Conservation (phyloP, 2,113 vertebrate genomes). For the Aphelocoma coerulescens region DNA sequence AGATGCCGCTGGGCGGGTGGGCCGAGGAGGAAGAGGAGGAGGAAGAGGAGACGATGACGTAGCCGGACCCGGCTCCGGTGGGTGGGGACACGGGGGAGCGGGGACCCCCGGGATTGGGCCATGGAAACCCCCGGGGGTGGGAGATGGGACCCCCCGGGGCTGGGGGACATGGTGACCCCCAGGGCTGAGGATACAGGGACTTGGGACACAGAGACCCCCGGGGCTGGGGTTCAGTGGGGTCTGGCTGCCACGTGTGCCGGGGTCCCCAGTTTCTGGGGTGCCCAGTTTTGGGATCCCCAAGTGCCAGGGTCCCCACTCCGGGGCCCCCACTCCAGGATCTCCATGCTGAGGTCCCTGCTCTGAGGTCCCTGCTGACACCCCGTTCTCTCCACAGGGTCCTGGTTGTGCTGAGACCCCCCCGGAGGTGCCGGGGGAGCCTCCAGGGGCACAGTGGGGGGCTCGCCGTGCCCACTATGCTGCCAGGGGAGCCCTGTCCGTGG, state of each 20-base stretch:
- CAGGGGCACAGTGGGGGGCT: background rate
- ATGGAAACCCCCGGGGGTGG: background rate
- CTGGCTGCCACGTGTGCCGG: accelerated
- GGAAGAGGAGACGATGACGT: background rate
- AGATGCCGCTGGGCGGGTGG: slow-evolving; percentile 88
- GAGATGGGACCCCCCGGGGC: accelerated
- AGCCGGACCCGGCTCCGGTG: background rate
- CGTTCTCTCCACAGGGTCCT: background rate
- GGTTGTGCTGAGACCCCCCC: background rate
- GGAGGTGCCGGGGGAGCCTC: background rate
- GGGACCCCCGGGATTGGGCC: background rate
- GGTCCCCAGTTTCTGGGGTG: background rate
- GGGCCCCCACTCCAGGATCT: accelerated
- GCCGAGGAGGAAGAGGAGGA: slow-evolving; percentile 76
- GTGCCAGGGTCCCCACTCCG: background rate
- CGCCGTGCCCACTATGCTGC: background rate
- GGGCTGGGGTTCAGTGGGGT: background rate
- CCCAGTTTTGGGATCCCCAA: background rate
- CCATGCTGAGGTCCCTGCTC: background rate
- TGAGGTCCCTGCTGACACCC: background rate
- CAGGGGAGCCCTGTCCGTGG: background rate
- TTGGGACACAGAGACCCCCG: background rate
- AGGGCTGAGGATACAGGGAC: background rate
- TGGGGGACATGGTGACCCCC: background rate
- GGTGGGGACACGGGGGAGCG: background rate